Conservation (phyloP, 2,113 vertebrate species). For the Pseudopipra pipra region DNA sequence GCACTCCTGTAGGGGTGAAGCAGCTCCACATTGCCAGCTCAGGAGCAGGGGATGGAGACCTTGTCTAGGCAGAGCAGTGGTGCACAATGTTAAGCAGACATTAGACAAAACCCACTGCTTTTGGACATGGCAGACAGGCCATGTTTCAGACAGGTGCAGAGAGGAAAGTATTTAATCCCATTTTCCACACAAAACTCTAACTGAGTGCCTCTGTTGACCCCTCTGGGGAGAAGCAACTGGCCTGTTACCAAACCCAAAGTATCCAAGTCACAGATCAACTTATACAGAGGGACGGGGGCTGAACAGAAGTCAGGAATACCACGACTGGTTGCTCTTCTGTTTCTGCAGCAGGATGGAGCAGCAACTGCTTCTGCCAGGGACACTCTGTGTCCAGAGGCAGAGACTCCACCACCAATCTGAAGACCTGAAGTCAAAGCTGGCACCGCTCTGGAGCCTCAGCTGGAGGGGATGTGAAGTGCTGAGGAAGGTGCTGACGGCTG, state of each 20-base stretch:
- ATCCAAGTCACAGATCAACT: not conserved
- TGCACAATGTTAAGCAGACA: not conserved
- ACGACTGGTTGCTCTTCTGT: rapidly evolving
- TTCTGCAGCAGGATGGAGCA: not conserved
- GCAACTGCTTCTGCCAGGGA: not conserved
- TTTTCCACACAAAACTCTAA: not conserved
- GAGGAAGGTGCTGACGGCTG: not conserved
- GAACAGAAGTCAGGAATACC: not conserved
- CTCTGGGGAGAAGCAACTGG: not conserved
- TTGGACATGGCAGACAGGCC: not conserved
- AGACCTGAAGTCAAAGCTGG: not conserved
- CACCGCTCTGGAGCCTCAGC: not conserved
- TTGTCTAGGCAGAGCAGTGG: not conserved
- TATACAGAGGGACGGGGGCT: rapidly evolving
- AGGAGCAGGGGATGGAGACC: not conserved
- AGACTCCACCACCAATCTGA: rapidly evolving
- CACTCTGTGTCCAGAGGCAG: not conserved
- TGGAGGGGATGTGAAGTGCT: not conserved
- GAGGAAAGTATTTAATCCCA: rapidly evolving
- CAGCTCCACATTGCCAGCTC: not conserved
- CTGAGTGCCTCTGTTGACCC: not conserved
- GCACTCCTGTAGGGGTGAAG: not conserved
- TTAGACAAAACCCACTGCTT: not conserved
- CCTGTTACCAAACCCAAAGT: not conserved
- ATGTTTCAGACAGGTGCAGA: not conserved